A percentile compares a stretch with the other conserved stretches of the same genome.
Evolutionary conservation across 2,888 invertebrate species (phyloP).

Genomic region (Mongoloraphidia duomilia): DNA sequence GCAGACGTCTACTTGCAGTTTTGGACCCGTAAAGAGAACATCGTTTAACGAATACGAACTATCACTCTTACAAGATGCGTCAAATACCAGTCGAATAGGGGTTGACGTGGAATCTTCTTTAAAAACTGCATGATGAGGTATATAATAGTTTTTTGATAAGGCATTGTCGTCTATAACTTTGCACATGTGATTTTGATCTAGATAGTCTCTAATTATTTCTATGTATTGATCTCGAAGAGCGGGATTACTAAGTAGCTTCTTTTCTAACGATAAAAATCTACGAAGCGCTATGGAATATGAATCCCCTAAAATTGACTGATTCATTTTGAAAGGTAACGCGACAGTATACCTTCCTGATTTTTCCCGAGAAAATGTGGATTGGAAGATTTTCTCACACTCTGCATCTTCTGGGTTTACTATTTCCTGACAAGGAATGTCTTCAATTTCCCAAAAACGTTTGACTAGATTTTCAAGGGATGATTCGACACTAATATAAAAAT

Average conservation of each 20-base stretch:
- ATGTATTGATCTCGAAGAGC: background rate
- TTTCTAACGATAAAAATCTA: background rate
- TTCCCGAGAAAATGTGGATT: conserved; percentile 3
- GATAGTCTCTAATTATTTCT: background rate
- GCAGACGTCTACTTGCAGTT: background rate
- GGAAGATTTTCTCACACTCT: conserved; percentile 11
- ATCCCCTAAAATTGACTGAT: background rate
- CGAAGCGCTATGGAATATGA: background rate
- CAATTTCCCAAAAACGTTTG: conserved; percentile 14
- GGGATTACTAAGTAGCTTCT: background rate
- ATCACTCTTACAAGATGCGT: background rate
- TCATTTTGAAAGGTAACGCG: background rate
- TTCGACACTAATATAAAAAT: background rate
- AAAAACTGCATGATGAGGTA: conserved; percentile 4
- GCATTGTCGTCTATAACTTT: background rate
- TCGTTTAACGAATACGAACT: background rate
- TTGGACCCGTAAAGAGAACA: background rate
- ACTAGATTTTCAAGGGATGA: background rate
- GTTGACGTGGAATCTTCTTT: background rate
- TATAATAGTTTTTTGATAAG: background rate
- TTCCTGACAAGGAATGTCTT: conserved; percentile 5
- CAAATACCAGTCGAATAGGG: background rate
- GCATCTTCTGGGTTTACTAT: conserved; percentile 4
- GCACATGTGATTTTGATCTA: background rate
- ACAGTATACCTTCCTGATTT: conserved; percentile 12